Base-by-base conservation (phyloP, 2,888 invertebrate genomes). In the Acleris emargana region DNA sequence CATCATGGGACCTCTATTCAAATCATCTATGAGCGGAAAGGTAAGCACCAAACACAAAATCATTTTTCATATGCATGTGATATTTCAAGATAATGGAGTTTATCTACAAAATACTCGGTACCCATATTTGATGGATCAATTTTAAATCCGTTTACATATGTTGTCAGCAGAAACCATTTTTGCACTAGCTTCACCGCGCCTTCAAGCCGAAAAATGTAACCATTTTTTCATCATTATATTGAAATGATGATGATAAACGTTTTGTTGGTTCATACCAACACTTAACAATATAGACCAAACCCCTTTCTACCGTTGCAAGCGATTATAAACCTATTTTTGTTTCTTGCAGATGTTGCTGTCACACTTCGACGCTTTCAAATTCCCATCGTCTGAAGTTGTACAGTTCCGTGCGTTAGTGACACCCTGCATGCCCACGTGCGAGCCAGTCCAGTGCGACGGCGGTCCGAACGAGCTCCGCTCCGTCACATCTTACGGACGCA, bases 321-420 rank as follows among this genome's bases (percentile, higher is more conserved):
- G 58, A 59, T 43, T 54, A 62, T 5, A 55, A 18, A 17, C 51
- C 45, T 60, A 50, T 50, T 38, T 47, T 20, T 52, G 11, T 51
- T 28, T 58, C 11, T 88, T 90, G 54, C 94, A 97, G 96, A 95
- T 97, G 76, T 93, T 98, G 69, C 92, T 97, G 68, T 97, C 98
- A 60, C 96, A 97, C 89, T 98, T 98, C 91, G 98, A 98, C 86
- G 98, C 98, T 45, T 98, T 98, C 94, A 98, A 98, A 88, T 98
- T 98, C 93, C 98, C 98, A 51, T 97, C 97, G 58, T 97, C 97
- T 16, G 98, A 98, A 84, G 96, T 97, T 53, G 98, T 98, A 1
- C 98, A 98, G 84, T 98, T 98, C 95, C 95, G 98, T 70, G 98
- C 98, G n/a, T 88, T 98, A 79, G 98, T 98, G 47, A 98, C 98